phyloP scores from a whole-genome alignment of 2,797 vertebrate species.

The Periparus ater region DNA sequence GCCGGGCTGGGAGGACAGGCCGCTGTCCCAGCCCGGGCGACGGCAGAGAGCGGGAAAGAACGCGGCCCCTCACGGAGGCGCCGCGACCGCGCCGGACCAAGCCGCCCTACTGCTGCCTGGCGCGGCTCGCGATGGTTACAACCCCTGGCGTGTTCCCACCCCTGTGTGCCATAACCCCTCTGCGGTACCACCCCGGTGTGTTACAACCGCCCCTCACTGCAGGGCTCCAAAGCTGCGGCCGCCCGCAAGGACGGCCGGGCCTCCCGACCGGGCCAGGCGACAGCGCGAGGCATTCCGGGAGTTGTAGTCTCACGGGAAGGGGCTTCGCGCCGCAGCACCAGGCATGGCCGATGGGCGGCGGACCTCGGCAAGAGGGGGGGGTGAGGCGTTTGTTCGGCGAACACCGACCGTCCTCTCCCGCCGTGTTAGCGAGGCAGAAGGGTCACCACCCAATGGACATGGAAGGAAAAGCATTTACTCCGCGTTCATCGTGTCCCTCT shows the following conservation, averaged over 20 bases:
- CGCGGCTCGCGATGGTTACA: rapidly evolving
- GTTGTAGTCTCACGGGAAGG: neutral
- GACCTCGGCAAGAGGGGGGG: neutral
- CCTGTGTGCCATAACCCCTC: rapidly evolving
- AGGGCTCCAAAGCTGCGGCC: rapidly evolving
- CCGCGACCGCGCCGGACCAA: too few species aligned
- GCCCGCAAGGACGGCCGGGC: neutral
- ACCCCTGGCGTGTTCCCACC: rapidly evolving
- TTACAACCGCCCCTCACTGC: rapidly evolving
- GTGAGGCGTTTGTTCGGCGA: rapidly evolving
- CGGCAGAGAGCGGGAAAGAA: neutral
- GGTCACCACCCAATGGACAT: rapidly evolving
- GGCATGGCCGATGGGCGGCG: neutral
- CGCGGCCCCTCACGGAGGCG: rapidly evolving
- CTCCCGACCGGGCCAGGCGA: rapidly evolving
- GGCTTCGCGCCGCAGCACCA: neutral
- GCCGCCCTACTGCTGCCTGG: rapidly evolving
- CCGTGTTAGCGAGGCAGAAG: rapidly evolving
- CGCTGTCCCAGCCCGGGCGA: rapidly evolving
- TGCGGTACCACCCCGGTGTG: rapidly evolving
- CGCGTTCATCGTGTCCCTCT: rapidly evolving
- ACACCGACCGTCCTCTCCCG: too few species aligned
- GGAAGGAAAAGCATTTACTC: rapidly evolving
- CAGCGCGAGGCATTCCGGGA: neutral
- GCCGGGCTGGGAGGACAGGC: neutral